phyloP scores from a whole-genome alignment of 2,888 invertebrate genomes.

The Meta bourneti region DNA sequence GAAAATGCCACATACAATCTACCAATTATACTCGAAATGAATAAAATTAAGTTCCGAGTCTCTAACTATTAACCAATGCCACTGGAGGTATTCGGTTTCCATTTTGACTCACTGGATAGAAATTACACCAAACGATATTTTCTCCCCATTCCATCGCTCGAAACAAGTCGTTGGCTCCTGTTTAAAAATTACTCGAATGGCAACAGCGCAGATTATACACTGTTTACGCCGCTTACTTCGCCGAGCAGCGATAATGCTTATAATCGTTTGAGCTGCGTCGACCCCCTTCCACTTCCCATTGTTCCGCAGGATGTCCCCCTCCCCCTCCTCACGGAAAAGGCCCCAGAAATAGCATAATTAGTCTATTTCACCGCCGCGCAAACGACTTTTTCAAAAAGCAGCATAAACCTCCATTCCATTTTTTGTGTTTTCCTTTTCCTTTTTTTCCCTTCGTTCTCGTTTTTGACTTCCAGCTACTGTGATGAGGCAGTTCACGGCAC shows the following conservation, averaged over 20 bases:
- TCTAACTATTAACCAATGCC: too few species aligned
- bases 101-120: not conserved
- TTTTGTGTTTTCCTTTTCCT: slow-evolving; percentile 26
- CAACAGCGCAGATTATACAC: not conserved
- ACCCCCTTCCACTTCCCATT: slow-evolving; percentile 26
- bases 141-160: not conserved
- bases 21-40: too few species aligned
- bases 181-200: slow-evolving; percentile 34
- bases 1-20: too few species aligned
- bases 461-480: slow-evolving; percentile 55
- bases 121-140: not conserved
- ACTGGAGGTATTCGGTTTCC: too few species aligned
- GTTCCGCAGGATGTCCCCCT: not conserved
- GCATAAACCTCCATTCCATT: slow-evolving; percentile 38
- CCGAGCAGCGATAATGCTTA: slow-evolving; percentile 28
- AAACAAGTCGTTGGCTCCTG: not conserved
- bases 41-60: too few species aligned
- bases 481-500: slow-evolving; percentile 56
- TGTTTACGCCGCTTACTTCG: not conserved
- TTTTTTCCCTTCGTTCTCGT: not conserved
- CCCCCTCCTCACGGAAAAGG: not conserved
- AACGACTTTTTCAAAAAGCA: slow-evolving; percentile 9
- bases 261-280: slow-evolving; percentile 25
- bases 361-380: slow-evolving; percentile 25
- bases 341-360: slow-evolving; percentile 55